A percentile compares a stretch with the other conserved stretches of the same genome.
Conservation (phyloP, 1,140 invertebrate species). For the Harpegnathos saltator region DNA sequence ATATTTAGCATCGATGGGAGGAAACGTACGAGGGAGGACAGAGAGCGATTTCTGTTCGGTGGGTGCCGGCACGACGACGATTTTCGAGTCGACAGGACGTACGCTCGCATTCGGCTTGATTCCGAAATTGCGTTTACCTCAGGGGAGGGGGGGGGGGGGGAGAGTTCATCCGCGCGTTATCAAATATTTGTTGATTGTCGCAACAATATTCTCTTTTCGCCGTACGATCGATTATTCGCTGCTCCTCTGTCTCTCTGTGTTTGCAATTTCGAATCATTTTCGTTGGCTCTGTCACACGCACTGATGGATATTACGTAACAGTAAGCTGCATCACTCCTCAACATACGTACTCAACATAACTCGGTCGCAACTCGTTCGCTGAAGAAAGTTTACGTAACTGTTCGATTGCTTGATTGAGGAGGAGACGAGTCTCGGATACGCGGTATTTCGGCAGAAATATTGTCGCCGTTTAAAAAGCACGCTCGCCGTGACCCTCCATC, state of each 20-base stretch:
- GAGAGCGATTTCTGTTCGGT: background rate
- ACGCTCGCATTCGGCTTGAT: constrained; percentile 22
- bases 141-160: too few species aligned
- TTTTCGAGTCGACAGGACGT: too few species aligned
- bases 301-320: constrained; percentile 39
- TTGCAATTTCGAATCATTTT: constrained; percentile 49
- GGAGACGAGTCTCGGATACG: constrained; percentile 22
- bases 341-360: constrained; percentile 21
- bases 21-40: constrained; percentile 8
- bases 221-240: constrained; percentile 35
- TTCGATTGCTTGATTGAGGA: constrained; percentile 32
- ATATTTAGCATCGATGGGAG: constrained; percentile 19
- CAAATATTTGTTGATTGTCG: constrained; percentile 43
- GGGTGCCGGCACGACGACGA: background rate
- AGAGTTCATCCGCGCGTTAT: constrained; percentile 13
- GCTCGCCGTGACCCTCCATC: background rate
- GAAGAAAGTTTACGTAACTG: constrained; percentile 39
- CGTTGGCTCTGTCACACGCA: constrained; percentile 47
- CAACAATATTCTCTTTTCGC: constrained; percentile 21
- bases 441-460: background rate
- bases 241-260: constrained; percentile 24
- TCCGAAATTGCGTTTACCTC: constrained; percentile 14
- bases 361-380: constrained; percentile 17
- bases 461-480: background rate
- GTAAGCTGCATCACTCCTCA: constrained; percentile 43